Base-by-base conservation (phyloP, 2,888 invertebrate genomes). In the Amblyteles armatorius region DNA sequence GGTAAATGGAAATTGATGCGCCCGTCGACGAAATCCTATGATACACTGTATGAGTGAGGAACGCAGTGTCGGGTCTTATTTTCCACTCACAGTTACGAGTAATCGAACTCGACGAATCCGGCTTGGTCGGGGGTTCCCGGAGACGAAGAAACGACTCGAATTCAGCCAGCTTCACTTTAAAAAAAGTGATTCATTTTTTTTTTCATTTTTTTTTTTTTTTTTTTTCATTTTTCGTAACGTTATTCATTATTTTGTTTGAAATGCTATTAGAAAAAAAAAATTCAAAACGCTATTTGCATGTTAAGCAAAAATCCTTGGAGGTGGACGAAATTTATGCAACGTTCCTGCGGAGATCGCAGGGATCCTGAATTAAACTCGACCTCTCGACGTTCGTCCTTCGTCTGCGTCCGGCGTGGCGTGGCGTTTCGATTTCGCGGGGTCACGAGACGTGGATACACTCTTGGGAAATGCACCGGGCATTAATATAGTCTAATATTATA, bases 381-480 rank as follows among this genome's bases (percentile, higher is more conserved):
- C 48, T 6, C 60, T 60, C 60, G 60, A 13, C 26, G 60, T 33
- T 33, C 60, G 60, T 60, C 16, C 29, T 57, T 57, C 57, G 22
- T 13, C 26, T 26, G 11, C 13, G 65, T 60, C 16, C 5, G 9
- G 5, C 48, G 69, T 69, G 9, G 5, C 48, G 69, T 69, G 16
- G 57, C n/a, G 19, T 57, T 11, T 13, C 40, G 29, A 44, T 63
- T 48, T 57, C 33, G 52, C 48, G 26, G 16, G 22, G 44, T 26
- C 72, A 26, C 19, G 65, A 40, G 3, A 16, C 68, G 9, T 55
- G 16, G 11, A 57, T 40, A 57, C 55, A 36, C 81, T 81, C 44
- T 44, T 67, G 67, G 68, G 81, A 74, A 81, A 68, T 74, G 50
- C 68, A n/a, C 72, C 13, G 13, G n/a, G 5, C 6, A 40, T 44